Evolutionary conservation across 2,113 vertebrate species (phyloP).

Genomic region (Copsychus sechellarum): DNA sequence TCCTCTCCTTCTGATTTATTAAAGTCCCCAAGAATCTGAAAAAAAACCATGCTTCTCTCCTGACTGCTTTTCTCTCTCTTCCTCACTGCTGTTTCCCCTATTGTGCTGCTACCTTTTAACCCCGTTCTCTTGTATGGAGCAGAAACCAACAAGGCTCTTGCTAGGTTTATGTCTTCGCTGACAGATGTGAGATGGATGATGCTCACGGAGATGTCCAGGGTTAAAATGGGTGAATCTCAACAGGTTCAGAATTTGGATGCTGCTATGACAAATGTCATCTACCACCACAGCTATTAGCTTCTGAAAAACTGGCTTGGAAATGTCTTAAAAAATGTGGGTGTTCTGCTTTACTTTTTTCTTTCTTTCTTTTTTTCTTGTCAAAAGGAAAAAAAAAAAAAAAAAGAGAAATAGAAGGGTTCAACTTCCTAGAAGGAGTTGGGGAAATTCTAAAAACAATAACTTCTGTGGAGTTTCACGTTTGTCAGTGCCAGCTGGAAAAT

Average conservation of each 20-base stretch:
- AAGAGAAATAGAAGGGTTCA: neutral
- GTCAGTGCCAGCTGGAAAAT: neutral
- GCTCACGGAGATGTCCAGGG: slow-evolving; percentile 24
- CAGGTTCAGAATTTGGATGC: slow-evolving; percentile 20
- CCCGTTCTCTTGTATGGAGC: slow-evolving; percentile 62
- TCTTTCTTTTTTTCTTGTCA: neutral
- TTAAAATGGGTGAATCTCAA: slow-evolving; percentile 59
- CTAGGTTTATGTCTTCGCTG: neutral
- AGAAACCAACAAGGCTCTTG: slow-evolving; percentile 65
- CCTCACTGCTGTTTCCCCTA: neutral
- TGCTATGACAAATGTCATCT: neutral
- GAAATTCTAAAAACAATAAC: neutral
- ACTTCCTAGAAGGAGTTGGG: neutral
- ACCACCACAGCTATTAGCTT: neutral
- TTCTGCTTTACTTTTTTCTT: neutral
- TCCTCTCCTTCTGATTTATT: neutral
- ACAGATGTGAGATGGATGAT: slow-evolving; percentile 40
- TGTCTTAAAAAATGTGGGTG: neutral
- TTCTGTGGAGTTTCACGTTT: neutral
- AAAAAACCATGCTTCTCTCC: neutral
- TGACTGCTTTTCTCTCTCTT: neutral
- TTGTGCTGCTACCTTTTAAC: neutral
- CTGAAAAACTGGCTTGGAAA: neutral
- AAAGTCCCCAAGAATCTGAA: neutral
- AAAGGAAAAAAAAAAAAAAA: neutral